These are phyloP conservation scores for Limnephilus marmoratus DNA, from an alignment of 2,888 invertebrate species.

Conservation along the genomic window DNA sequence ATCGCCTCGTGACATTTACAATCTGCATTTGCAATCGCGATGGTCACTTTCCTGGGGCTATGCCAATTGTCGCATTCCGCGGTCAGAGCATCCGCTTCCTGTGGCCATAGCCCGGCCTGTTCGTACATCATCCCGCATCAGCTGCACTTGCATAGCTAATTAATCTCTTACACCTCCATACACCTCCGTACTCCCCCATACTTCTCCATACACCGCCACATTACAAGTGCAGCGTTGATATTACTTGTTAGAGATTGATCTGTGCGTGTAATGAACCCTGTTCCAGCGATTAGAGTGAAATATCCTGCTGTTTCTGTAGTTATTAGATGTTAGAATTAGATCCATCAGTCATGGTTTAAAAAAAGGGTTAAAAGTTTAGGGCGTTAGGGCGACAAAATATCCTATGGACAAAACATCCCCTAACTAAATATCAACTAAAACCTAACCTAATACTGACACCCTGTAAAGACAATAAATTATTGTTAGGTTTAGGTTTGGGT, in stretches of 20 bases:
- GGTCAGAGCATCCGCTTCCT: constrained; percentile 40
- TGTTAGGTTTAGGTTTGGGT: no score
- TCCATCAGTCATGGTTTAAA: background rate
- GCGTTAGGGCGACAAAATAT: no score
- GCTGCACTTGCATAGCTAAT: constrained; percentile 15
- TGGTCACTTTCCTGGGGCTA: constrained; percentile 17
- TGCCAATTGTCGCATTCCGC: constrained; percentile 45
- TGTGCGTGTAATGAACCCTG: background rate
- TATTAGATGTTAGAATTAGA: background rate
- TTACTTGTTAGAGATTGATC: background rate
- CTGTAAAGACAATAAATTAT: no score
- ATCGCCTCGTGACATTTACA: constrained; percentile 44
- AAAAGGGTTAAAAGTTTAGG: no score
- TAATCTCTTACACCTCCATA: constrained; percentile 4
- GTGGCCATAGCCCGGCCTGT: background rate
- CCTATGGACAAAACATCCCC: no score
- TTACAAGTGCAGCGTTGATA: background rate
- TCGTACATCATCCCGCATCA: constrained; percentile 7
- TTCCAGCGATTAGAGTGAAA: background rate
- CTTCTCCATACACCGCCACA: background rate
- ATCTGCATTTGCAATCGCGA: constrained; percentile 21
- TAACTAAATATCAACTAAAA: no score
- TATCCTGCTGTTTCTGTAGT: background rate
- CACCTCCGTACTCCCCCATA: background rate
- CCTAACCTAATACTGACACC: no score